Evolutionary conservation across 2,113 vertebrate genomes (phyloP).

Genomic region (Narcine bancroftii): DNA sequence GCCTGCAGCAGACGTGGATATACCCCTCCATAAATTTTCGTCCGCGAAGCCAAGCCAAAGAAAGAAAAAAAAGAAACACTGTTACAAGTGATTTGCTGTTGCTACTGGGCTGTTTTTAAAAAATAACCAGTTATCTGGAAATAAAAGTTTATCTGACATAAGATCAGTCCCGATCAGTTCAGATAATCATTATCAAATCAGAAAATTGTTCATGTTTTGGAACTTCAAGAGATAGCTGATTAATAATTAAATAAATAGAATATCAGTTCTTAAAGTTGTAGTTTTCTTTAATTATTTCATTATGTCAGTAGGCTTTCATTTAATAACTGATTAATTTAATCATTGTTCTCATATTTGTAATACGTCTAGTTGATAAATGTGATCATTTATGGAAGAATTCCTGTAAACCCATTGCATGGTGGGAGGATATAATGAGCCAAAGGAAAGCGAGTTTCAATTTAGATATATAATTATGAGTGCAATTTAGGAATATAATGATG

Average conservation of each 20-base stretch:
- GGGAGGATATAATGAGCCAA: background rate
- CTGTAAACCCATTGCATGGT: background rate
- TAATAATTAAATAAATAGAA: background rate
- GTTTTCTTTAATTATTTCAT: background rate
- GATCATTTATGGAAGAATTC: background rate
- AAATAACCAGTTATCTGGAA: no score
- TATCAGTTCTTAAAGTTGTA: background rate
- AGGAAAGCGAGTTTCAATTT: background rate
- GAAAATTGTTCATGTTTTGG: background rate
- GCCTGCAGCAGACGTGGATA: no score
- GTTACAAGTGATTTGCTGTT: no score
- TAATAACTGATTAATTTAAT: conserved; percentile 8
- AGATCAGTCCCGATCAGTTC: no score
- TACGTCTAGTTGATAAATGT: background rate
- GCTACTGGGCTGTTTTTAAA: no score
- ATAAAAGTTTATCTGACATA: no score
- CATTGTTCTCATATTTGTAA: background rate
- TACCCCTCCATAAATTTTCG: no score
- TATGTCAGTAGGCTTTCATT: background rate
- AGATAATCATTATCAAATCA: no score
- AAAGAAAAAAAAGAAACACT: no score
- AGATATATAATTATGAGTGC: background rate
- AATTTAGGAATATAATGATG: background rate
- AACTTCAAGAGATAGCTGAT: background rate
- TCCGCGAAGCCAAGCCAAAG: no score